These are phyloP conservation scores for Alcis repandata DNA, from an alignment of 2,888 invertebrate species.

Conservation along the genomic window DNA sequence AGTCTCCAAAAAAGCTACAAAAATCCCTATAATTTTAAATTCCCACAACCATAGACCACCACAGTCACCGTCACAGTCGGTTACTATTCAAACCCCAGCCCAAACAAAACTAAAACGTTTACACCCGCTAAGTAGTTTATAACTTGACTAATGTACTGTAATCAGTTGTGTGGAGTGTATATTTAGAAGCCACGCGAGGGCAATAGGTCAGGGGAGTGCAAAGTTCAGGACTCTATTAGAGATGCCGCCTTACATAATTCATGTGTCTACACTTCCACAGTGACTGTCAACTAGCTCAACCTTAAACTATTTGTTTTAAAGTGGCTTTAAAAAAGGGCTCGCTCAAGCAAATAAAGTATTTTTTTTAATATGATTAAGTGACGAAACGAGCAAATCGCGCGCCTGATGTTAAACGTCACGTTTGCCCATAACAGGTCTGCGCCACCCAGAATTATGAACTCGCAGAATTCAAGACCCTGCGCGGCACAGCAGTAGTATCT, in stretches of 20 bases:
- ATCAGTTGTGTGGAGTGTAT: slow-evolving; percentile 46
- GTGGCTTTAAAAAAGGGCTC: too few relatives aligned
- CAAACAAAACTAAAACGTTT: slow-evolving; percentile 36
- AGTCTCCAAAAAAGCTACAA: too few relatives aligned
- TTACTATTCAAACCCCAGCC: slow-evolving; percentile 26
- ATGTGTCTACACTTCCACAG: slow-evolving; percentile 54
- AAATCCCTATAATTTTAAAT: too few relatives aligned
- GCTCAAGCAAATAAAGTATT: too few relatives aligned
- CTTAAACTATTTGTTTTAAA: background rate
- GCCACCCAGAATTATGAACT: too few relatives aligned
- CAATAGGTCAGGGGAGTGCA: slow-evolving; percentile 54
- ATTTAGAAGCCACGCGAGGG: slow-evolving; percentile 42
- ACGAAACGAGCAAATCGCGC: too few relatives aligned
- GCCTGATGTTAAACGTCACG: too few relatives aligned
- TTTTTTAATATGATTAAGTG: too few relatives aligned
- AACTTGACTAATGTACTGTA: slow-evolving; percentile 43
- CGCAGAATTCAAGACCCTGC: too few relatives aligned
- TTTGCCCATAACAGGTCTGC: too few relatives aligned
- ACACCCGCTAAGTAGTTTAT: slow-evolving; percentile 40
- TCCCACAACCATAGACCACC: too few relatives aligned
- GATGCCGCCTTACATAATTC: slow-evolving; percentile 67
- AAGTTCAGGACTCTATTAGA: slow-evolving; percentile 74
- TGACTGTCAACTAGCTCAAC: slow-evolving; percentile 19
- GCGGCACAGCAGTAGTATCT: too few relatives aligned
- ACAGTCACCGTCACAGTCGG: slow-evolving; percentile 2